Conservation (phyloP, 2,888 invertebrate species). For the Emmelina monodactyla region DNA sequence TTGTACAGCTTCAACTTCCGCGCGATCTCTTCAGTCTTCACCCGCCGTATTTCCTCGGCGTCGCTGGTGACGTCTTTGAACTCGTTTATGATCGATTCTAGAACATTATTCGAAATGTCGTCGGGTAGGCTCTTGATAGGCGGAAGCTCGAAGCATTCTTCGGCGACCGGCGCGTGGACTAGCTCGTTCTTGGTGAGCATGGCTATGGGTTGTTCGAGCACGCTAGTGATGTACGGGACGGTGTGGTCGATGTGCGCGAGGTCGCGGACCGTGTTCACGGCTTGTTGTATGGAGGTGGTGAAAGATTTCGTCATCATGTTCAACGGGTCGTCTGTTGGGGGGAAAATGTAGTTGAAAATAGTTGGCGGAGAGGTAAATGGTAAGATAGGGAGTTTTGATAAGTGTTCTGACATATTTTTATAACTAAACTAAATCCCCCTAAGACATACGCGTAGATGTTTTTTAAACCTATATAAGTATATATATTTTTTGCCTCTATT, state of each 20-base stretch:
- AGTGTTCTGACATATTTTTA: no score
- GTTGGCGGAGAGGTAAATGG: no score
- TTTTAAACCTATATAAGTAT: no score
- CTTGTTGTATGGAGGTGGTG: conserved; percentile 47
- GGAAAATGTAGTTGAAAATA: conserved; percentile 2
- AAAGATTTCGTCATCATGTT: conserved; percentile 53
- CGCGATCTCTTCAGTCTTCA: conserved; percentile 36
- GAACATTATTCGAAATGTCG: conserved; percentile 46
- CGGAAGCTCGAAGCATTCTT: conserved; percentile 79
- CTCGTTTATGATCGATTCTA: conserved; percentile 52
- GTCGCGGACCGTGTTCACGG: conserved; percentile 50
- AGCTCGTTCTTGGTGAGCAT: conserved; percentile 38
- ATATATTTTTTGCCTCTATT: no score
- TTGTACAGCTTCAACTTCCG: conserved; percentile 71
- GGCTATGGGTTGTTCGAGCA: conserved; percentile 45
- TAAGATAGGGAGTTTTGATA: no score
- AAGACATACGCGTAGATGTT: no score
- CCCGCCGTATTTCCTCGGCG: conserved; percentile 33
- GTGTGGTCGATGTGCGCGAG: conserved; percentile 43
- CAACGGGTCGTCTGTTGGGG: conserved; percentile 35
- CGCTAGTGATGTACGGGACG: conserved; percentile 46
- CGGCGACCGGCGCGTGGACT: conserved; percentile 59
- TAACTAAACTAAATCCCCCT: no score
- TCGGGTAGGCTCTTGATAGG: conserved; percentile 60
- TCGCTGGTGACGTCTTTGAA: conserved; percentile 42